Percentiles rank a stretch among this genome's conserved stretches.
These are phyloP conservation scores for Abrostola tripartita DNA, from an alignment of 2,888 invertebrate species.

Conservation along the genomic window DNA sequence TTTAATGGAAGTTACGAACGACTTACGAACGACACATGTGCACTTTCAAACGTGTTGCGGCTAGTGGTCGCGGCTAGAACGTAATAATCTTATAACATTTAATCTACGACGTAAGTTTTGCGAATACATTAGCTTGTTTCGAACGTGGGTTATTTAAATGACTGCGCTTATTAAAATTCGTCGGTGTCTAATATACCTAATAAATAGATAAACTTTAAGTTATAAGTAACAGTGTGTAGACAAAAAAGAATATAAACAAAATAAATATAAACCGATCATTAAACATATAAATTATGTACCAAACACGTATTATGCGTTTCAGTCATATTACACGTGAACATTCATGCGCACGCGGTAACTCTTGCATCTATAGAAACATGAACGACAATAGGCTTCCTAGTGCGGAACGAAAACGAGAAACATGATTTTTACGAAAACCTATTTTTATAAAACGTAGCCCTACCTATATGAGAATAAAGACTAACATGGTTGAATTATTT, in stretches of 20 bases:
- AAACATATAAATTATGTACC: slow-evolving; percentile 28
- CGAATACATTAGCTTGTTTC: slow-evolving; percentile 10
- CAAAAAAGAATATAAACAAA: slow-evolving; percentile 46
- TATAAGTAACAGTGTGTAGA: slow-evolving; percentile 38
- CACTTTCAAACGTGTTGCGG: no score
- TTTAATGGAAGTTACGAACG: no score
- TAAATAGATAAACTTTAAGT: no score
- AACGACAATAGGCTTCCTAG: no score
- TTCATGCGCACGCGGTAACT: slow-evolving; percentile 33
- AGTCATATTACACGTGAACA: slow-evolving; percentile 56
- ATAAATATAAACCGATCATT: slow-evolving; percentile 19
- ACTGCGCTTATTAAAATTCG: slow-evolving; percentile 6
- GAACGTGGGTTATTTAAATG: slow-evolving; percentile 7
- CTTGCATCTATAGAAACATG: slow-evolving; percentile 29
- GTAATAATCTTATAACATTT: not conserved
- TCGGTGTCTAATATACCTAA: no score
- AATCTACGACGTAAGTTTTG: not conserved
- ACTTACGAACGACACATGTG: no score
- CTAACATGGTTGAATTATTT: no score
- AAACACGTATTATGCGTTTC: slow-evolving; percentile 39
- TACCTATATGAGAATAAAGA: no score
- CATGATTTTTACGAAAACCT: no score
- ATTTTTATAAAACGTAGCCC: no score
- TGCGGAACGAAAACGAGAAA: no score
- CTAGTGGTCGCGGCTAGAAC: no score